Percentiles rank a stretch among this genome's conserved stretches.
Evolutionary conservation across 2,797 vertebrate genomes (phyloP).

Genomic region (Cryptoprocta ferox): DNA sequence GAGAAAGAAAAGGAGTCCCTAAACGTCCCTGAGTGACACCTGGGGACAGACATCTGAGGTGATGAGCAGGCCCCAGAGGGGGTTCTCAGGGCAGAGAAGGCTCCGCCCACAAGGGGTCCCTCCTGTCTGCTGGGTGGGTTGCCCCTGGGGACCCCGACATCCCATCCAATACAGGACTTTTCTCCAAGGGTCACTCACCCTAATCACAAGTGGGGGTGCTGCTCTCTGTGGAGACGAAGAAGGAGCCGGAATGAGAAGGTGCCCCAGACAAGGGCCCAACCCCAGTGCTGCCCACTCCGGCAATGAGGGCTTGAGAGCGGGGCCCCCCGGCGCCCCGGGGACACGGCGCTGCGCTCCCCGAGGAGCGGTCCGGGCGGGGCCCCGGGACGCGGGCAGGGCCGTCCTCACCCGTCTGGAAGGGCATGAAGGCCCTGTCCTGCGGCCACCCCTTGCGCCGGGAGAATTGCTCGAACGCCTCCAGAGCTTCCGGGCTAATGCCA

Average conservation of each 20-base stretch:
- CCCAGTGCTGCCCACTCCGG: accelerated
- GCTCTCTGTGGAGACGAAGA: neutral
- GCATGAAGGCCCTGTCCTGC: neutral
- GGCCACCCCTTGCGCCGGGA: accelerated
- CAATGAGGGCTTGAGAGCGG: neutral
- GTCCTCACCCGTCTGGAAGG: accelerated
- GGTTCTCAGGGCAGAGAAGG: neutral
- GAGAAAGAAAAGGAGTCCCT: neutral
- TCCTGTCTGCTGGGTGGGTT: neutral
- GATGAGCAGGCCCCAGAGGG: neutral
- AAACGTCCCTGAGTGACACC: neutral
- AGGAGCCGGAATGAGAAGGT: neutral
- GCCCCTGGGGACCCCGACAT: accelerated
- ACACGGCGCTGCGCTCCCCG: neutral
- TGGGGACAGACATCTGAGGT: neutral
- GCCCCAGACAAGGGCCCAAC: neutral
- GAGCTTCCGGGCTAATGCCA: accelerated
- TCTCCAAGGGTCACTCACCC: neutral
- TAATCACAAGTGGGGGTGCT: neutral
- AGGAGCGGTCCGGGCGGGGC: accelerated
- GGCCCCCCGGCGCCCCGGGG: neutral
- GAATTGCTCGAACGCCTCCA: constrained; percentile 31
- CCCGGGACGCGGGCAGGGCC: accelerated
- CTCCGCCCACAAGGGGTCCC: neutral
- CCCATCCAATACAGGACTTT: neutral